These are phyloP conservation scores for Nipponacmea schrenckii DNA, from an alignment of 2,888 invertebrate species.

Conservation along the genomic window DNA sequence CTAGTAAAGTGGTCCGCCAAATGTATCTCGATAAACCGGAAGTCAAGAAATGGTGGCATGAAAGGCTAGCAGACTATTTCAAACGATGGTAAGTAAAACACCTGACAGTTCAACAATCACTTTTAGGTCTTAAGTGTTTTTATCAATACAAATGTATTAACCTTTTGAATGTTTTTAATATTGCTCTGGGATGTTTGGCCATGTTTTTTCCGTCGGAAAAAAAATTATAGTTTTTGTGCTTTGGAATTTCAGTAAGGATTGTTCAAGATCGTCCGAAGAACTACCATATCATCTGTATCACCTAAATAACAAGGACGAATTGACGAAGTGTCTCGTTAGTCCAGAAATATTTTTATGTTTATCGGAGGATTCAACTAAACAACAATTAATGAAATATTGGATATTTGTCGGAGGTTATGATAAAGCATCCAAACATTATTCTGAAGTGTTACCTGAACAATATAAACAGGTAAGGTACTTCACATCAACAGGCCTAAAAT, in stretches of 20 bases:
- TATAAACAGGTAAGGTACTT: slow-evolving; percentile 21
- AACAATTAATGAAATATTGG: slow-evolving; percentile 45
- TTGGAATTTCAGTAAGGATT: slow-evolving; percentile 29
- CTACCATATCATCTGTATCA: slow-evolving; percentile 40
- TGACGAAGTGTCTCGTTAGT: slow-evolving; percentile 32
- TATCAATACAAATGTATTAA: too few species aligned
- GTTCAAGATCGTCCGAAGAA: slow-evolving; percentile 42
- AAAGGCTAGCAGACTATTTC: slow-evolving; percentile 37
- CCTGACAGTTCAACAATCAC: too few species aligned
- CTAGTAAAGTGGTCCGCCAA: slow-evolving; percentile 40
- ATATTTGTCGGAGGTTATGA: slow-evolving; percentile 40
- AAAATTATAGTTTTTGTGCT: too few species aligned
- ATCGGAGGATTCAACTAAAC: slow-evolving; percentile 36
- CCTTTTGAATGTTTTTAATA: too few species aligned
- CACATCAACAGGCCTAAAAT: neutral
- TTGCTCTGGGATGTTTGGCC: too few species aligned
- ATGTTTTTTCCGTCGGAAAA: too few species aligned
- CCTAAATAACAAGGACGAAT: slow-evolving; percentile 30
- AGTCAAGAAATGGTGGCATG: slow-evolving; percentile 32
- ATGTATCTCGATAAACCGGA: slow-evolving; percentile 31
- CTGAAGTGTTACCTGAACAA: slow-evolving; percentile 26
- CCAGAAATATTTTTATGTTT: slow-evolving; percentile 37
- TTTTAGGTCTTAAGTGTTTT: too few species aligned
- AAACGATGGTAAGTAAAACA: slow-evolving; percentile 29
- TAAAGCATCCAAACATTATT: slow-evolving; percentile 32